Evolutionary conservation across 1,140 invertebrate species (phyloP), one percentile per base, ranked within the genome.

Genomic region (Rhynchophorus ferrugineus): DNA sequence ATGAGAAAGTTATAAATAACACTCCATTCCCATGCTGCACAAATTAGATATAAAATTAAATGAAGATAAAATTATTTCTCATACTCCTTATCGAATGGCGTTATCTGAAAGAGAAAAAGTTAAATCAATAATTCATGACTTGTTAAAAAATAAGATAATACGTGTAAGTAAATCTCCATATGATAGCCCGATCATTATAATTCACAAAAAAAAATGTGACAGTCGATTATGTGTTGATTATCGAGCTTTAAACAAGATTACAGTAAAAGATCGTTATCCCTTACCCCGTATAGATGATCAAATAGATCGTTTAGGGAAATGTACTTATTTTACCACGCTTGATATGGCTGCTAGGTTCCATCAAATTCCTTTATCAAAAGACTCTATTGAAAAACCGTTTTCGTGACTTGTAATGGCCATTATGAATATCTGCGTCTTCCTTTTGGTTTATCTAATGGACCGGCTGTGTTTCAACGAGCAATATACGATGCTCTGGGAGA

Each of bases 381-480:
- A 62, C 16, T 57, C 64, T 1, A 66, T 68, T 47, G 65, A 58
- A 21, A 55, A 60, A 48, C 58, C 61, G 59, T 54, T 6, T 29
- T 29, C 11, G 44, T 52, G 8, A 60, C 60, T 20, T 46, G 50
- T 13, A 38, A 38, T 21, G 57, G 57, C 11, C 59, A 63, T 24
- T 65, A 50, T 50, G 59, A 63, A 47, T 65, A 53, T 41, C 36
- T 59, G 0, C 58, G 59, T 41, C 56, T 73, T 39, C 73, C 72
- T 11, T 75, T 73, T 59, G 73, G 73, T 7, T 51, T 76, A 1
- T 55, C 46, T 7, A 74, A 71, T 57, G 58, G 68, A 0, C 67
- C 73, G 1, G 51, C 66, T 9, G 61, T 67, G 1, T 76, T 76
- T 51, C 66, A 73, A 50, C 44, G 63, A 24, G 54, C 69, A 6